Evolutionary conservation across 2,113 vertebrate species (phyloP).

Genomic region (Ellobius talpinus): DNA sequence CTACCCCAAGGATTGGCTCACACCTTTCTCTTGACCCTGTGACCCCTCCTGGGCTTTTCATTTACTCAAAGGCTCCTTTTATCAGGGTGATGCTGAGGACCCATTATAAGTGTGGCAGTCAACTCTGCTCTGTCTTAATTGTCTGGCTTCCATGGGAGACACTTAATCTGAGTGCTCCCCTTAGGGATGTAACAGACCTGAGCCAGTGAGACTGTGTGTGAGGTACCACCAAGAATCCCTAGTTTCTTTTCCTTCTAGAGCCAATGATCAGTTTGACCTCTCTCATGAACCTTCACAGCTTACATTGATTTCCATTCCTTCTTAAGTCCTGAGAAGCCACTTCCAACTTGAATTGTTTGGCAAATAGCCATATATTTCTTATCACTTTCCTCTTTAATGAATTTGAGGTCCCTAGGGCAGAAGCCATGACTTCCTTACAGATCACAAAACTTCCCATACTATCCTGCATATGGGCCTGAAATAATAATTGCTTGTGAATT

Average conservation of each 20-base stretch:
- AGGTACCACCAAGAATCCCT: not conserved
- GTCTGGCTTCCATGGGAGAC: not conserved
- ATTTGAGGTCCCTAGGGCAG: not conserved
- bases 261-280: not conserved
- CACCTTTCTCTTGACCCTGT: not conserved
- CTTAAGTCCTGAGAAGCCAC: constrained; percentile 11
- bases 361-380: constrained; percentile 29
- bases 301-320: not conserved
- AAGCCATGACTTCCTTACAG: not conserved
- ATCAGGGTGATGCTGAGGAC: not conserved
- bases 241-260: constrained; percentile 18
- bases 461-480: not conserved
- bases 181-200: not conserved
- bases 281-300: not conserved
- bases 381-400: constrained; percentile 22
- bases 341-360: constrained; percentile 16
- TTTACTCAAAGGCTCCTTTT: not conserved
- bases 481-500: not conserved
- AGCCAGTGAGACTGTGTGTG: not conserved
- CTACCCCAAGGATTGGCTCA: not conserved
- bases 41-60: not conserved
- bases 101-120: not conserved
- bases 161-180: not conserved
- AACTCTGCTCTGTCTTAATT: not conserved
- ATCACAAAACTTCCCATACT: not conserved